Evolutionary conservation across 1,140 invertebrate genomes (phyloP), one percentile per base, ranked within the genome.

Genomic region (Uloborus diversus): DNA sequence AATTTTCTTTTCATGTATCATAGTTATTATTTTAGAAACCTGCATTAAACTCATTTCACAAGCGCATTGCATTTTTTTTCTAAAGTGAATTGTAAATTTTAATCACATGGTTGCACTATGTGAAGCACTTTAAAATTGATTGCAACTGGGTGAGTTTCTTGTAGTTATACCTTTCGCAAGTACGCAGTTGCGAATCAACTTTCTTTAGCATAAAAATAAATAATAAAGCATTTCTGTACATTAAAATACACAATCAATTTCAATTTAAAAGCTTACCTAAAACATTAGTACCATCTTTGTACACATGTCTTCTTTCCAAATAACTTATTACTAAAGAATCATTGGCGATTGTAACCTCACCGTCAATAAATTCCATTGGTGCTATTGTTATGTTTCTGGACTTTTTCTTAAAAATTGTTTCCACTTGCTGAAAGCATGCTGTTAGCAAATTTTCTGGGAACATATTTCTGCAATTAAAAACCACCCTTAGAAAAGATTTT

Each of bases 231-330:
- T n/a, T n/a, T n/a, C n/a, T n/a, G 53, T 20, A 3, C 3, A 42
- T 9, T 13, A 42, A 17, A n/a, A 56, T n/a, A 27, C 53, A 27
- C 23, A n/a, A 56, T 14, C 14, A n/a, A 2, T n/a, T 13, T 4
- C 51, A 49, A 11, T 25, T 75, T 49, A 3, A 27, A 59, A 20
- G 25, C 68, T 82, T 81, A 70, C 95, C 94, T 68, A 96, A 85
- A 0, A 94, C 95, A 84, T 96, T 96, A 1, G 94, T 95, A 1
- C 94, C 94, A 64, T 91, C 91, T 82, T 94, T 90, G 84, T 84
- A 82, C 2, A 83, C 82, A 33, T 82, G 59, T 61, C 37, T 79
- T 75, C 84, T 83, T 14, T 65, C 65, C 13, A 84, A 68, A 30
- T 79, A 79, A 27, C 30, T 68, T 20, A 79, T 23, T 2, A 33